Conservation (phyloP, 2,113 vertebrate species). For the Hippocampus barbouri region DNA sequence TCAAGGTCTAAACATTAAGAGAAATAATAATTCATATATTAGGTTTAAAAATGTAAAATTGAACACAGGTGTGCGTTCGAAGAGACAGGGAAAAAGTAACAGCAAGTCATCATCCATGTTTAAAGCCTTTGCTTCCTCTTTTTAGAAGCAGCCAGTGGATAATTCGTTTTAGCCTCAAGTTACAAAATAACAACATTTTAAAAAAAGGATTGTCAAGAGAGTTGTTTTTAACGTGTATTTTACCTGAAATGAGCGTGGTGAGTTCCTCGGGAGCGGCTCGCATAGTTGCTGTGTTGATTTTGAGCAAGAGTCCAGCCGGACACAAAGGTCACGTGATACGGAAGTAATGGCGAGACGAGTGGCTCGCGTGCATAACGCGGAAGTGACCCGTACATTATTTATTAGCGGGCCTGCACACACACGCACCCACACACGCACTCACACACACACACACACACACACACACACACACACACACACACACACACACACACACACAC, state of each 20-base stretch:
- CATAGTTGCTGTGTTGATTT: constrained; percentile 44
- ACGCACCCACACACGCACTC: not conserved
- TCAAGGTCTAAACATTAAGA: constrained; percentile 78
- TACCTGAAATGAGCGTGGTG: constrained; percentile 71
- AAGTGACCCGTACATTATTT: constrained; percentile 53
- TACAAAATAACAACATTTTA: not conserved
- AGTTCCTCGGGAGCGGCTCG: constrained; percentile 68
- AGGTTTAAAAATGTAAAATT: not conserved
- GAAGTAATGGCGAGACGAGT: constrained; percentile 40
- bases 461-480: no score
- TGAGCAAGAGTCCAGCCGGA: constrained; percentile 7
- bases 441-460: constrained; percentile 7
- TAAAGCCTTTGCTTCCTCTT: constrained; percentile 43
- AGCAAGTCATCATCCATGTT: not conserved
- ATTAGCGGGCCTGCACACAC: constrained; percentile 27
- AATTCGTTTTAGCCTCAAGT: not conserved
- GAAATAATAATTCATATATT: not conserved
- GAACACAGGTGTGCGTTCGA: not conserved
- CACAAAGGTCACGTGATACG: constrained; percentile 28
- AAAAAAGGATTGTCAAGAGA: not conserved
- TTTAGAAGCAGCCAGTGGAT: not conserved
- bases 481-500: no score
- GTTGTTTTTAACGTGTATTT: not conserved
- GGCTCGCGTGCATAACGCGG: constrained; percentile 38
- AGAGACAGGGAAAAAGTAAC: not conserved